Conservation (phyloP, 2,113 vertebrate genomes). For the Leuciscus idus region DNA sequence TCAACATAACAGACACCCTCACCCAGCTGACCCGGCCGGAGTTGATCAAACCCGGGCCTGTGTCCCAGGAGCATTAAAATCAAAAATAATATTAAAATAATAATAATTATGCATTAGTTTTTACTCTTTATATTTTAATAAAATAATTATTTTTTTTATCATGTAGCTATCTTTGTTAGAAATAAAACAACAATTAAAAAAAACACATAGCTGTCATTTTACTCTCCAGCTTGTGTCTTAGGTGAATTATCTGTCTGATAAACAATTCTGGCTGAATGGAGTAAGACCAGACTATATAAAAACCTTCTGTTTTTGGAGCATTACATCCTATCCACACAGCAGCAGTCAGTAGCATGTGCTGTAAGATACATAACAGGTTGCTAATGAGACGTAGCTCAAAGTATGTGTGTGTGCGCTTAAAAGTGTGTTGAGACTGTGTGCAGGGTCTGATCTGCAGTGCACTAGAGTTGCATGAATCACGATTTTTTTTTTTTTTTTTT, state of each 20-base stretch:
- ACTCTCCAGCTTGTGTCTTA: background rate
- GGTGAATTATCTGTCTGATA: background rate
- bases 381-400: background rate
- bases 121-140: background rate
- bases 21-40: too few species aligned
- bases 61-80: background rate
- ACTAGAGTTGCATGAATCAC: too few species aligned
- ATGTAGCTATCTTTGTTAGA: background rate
- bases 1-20: too few species aligned
- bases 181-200: background rate
- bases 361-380: background rate
- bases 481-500: too few species aligned
- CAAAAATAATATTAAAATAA: background rate
- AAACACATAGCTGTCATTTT: background rate
- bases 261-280: background rate
- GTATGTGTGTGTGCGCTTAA: slow-evolving; percentile 24
- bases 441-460: slow-evolving; percentile 11
- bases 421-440: slow-evolving; percentile 22
- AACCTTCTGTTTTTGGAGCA: background rate
- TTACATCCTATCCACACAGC: background rate
- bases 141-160: background rate
- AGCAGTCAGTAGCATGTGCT: slow-evolving; percentile 11
- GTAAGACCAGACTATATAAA: background rate
- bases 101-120: background rate
- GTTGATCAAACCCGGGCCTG: too few species aligned